These are phyloP conservation scores for Nasonia vitripennis DNA, from an alignment of 1,140 invertebrate genomes.

Conservation along the genomic window DNA sequence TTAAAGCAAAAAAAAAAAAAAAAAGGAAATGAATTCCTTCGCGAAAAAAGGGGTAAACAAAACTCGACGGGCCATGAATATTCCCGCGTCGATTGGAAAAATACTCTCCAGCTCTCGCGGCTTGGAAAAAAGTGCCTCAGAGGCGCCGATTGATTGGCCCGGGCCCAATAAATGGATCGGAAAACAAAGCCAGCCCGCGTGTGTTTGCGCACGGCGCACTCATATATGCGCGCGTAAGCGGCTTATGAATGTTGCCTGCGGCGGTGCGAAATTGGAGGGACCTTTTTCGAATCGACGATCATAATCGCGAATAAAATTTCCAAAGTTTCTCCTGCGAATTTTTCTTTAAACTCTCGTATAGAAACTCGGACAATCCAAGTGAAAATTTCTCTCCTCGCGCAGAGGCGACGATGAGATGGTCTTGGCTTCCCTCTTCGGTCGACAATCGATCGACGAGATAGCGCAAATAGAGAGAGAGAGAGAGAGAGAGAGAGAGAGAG, in stretches of 20 bases:
- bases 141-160: constrained; percentile 40
- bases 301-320: too few relatives aligned
- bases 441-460: background rate
- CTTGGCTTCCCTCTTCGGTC: too few relatives aligned
- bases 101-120: background rate
- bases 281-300: background rate
- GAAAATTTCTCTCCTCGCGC: too few relatives aligned
- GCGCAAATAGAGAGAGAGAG: too few relatives aligned
- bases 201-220: background rate
- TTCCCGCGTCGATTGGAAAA: background rate
- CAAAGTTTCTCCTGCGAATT: too few relatives aligned
- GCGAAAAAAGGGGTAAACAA: background rate
- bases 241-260: constrained; percentile 23
- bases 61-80: background rate
- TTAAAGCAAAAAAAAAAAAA: background rate
- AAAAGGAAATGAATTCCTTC: background rate
- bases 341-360: too few relatives aligned
- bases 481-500: too few relatives aligned
- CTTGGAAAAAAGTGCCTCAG: background rate
- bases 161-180: constrained; percentile 35
- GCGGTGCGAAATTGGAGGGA: background rate
- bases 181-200: constrained; percentile 30
- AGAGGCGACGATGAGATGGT: too few relatives aligned
- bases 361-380: too few relatives aligned
- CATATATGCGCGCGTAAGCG: background rate